These are phyloP conservation scores for Eublepharis macularius DNA, from an alignment of 2,113 vertebrate species.

Conservation along the genomic window DNA sequence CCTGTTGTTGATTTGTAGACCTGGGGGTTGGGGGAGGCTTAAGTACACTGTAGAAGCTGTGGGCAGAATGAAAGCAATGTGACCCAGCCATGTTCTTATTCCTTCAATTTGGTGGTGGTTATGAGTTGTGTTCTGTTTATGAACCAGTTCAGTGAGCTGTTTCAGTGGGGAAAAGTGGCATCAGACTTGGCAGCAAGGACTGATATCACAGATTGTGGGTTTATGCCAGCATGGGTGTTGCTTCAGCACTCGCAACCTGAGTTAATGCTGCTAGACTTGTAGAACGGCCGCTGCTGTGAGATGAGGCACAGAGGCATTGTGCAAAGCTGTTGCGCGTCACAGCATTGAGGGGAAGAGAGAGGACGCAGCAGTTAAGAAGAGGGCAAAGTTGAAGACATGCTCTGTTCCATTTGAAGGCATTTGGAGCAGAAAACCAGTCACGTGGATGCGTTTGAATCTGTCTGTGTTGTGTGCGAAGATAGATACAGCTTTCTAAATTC, in stretches of 20 bases:
- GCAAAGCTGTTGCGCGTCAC: not conserved
- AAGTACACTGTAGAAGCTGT: not conserved
- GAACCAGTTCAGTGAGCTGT: not conserved
- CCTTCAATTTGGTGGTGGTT: not conserved
- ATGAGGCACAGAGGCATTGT: not conserved
- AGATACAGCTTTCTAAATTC: too few relatives aligned
- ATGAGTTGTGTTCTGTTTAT: not conserved
- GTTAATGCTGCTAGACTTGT: not conserved
- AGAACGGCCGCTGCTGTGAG: too few relatives aligned
- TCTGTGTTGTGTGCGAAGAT: not conserved
- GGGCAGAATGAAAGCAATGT: not conserved
- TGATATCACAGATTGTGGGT: not conserved
- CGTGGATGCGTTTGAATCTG: not conserved
- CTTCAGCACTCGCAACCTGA: not conserved
- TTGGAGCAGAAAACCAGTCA: not conserved
- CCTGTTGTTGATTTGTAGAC: not conserved
- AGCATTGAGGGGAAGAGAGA: not conserved
- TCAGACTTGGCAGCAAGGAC: not conserved
- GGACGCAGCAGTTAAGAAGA: not conserved
- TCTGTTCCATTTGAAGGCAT: not conserved
- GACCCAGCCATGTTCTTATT: not conserved
- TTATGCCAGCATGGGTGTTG: not conserved
- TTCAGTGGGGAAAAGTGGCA: too few relatives aligned
- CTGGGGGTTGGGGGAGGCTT: not conserved
- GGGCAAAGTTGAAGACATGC: too few relatives aligned